Base-by-base conservation (phyloP, 1,140 invertebrate species). In the Agrypnia vestita region DNA sequence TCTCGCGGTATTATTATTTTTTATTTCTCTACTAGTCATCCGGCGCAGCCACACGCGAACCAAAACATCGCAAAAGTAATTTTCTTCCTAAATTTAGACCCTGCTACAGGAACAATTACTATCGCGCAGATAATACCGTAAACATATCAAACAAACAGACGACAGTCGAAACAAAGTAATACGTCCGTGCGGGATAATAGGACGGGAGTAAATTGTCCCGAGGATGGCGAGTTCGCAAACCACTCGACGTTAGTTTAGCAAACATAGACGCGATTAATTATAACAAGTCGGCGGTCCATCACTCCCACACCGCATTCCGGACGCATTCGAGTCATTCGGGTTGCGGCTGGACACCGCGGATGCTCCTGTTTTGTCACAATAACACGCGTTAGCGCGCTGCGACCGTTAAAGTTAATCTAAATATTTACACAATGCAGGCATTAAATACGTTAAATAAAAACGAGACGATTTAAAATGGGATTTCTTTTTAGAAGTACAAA, bases 251-350 rank as follows among this genome's bases (percentile, higher is more conserved):
- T 25, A 72, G 49, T 76, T 74, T 59, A 73, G 64, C 53, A 56
- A 78, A 78, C 76, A 78, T 78, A 47, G 49, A 61, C 64, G 76
- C 69, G 80, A 81, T 81, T 74, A 56, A 73, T 81, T 78, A 75
- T 69, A 81, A 81, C 76, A 64, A 78, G 76, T 51, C 46, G 46
- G 56, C 80, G 64, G 43, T 81, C 75, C 55, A 76, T 81, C 76
- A 44, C 71, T 64, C 80, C 76, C 76, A 81, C 76, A 44, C 76
- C 1, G 61, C 61, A 64, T 64, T 64, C 61, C 35, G 19, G 19
- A 59, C 53, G 53, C 53, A 56, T 56, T 56, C 53, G 19, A 56
- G 17, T 59, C 55, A 59, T 59, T 59, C 15, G 17, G 55, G 0
- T 3, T 43, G 43, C 25, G 25, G 25, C 25, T 35, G 25, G 25